Percentiles rank a stretch among this genome's conserved stretches.
phyloP scores from a whole-genome alignment of 2,888 invertebrate species.

The Bombyx huttoni region DNA sequence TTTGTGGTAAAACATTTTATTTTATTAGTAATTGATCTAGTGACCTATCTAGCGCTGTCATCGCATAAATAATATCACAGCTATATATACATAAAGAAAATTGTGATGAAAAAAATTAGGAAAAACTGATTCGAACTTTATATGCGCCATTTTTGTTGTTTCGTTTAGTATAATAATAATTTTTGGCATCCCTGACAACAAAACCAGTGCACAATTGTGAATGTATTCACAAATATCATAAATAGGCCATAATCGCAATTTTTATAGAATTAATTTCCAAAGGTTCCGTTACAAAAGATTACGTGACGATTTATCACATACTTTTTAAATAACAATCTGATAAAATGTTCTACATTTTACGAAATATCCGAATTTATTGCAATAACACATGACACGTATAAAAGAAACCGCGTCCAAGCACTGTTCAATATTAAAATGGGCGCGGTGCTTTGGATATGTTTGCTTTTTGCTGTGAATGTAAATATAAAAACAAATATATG shows the following conservation, averaged over 20 bases:
- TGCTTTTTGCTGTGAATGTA: background rate
- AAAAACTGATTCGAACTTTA: no score
- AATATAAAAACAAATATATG: background rate
- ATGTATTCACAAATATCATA: background rate
- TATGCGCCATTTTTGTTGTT: no score
- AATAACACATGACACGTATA: background rate
- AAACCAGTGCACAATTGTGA: no score
- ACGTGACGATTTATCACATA: background rate
- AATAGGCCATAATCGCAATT: background rate
- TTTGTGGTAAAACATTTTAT: no score
- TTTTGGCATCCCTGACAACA: no score
- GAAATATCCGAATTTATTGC: background rate
- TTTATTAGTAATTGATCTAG: no score
- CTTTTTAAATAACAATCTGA: background rate
- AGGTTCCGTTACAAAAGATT: background rate
- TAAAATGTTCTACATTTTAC: background rate
- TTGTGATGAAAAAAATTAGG: no score
- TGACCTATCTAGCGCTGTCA: no score
- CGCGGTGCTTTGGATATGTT: background rate
- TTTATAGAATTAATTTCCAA: background rate
- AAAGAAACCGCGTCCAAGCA: background rate
- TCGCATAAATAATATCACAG: no score
- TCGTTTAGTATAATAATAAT: no score
- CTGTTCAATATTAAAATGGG: background rate
- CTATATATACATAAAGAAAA: no score